Evolutionary conservation across 2,113 vertebrate species (phyloP).

Genomic region (Psittacula cyanocephala): DNA sequence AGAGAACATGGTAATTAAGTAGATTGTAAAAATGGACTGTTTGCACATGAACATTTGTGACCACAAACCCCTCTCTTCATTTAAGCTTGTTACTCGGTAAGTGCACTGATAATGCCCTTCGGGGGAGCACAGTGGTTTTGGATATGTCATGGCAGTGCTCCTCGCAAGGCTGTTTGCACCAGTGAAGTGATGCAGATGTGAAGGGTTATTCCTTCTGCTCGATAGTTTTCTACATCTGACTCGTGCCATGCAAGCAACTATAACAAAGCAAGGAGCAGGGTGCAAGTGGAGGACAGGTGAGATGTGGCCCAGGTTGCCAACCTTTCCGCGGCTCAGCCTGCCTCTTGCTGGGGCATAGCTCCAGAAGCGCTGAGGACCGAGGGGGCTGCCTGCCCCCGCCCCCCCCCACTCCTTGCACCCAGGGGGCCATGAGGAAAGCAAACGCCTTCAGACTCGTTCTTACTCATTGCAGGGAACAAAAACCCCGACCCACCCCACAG

Average conservation of each 20-base stretch:
- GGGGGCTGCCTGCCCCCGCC: no score
- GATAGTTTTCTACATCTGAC: fast-evolving
- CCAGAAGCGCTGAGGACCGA: fast-evolving
- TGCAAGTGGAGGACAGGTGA: background rate
- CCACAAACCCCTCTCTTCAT: background rate
- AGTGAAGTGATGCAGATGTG: background rate
- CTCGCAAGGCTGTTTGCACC: background rate
- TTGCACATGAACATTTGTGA: background rate
- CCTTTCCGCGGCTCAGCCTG: background rate
- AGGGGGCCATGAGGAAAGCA: fast-evolving
- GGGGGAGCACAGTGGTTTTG: background rate
- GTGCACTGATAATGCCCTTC: fast-evolving
- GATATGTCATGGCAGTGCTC: background rate
- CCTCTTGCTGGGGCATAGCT: fast-evolving
- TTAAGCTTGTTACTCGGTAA: no score
- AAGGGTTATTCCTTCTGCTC: background rate
- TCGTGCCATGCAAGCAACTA: fast-evolving
- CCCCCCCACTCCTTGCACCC: no score
- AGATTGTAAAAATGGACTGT: background rate
- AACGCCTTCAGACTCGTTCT: background rate
- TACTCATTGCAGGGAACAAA: background rate
- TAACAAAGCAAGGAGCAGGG: background rate
- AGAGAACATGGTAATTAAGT: background rate
- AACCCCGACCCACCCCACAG: background rate
- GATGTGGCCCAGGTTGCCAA: fast-evolving